Conservation (phyloP, 2,797 vertebrate genomes). For the Rhinatrema bivittatum region DNA sequence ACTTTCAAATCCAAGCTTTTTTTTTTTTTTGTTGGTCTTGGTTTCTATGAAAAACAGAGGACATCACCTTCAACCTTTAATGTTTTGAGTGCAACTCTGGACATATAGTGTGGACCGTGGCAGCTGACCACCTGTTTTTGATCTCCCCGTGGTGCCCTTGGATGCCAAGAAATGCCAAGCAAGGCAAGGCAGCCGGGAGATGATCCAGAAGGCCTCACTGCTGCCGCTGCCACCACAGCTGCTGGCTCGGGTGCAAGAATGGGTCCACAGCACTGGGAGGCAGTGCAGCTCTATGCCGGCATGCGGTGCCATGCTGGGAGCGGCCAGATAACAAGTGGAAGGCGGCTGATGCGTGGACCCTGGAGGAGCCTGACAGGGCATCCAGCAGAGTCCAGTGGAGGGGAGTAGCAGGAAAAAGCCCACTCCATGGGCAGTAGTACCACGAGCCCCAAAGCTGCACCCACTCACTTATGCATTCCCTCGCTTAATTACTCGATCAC, state of each 20-base stretch:
- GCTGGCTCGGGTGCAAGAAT: not conserved
- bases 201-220: too few species aligned
- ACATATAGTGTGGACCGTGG: not conserved
- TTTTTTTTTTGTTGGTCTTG: too few species aligned
- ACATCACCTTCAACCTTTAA: too few species aligned
- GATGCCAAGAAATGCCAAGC: not conserved
- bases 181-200: not conserved
- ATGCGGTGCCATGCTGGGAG: not conserved
- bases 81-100: too few species aligned
- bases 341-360: not conserved
- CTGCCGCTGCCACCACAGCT: too few species aligned
- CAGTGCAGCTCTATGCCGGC: too few species aligned
- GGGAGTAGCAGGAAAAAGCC: slow-evolving; percentile 64
- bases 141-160: too few species aligned
- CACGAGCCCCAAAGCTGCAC: not conserved
- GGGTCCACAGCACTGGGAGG: not conserved
- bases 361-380: not conserved
- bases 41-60: too few species aligned
- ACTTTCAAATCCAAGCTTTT: too few species aligned
- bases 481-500: too few species aligned
- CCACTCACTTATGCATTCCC: not conserved
- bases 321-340: not conserved
- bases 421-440: slow-evolving; percentile 63
- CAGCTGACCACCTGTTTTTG: not conserved
- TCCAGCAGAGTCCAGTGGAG: slow-evolving; percentile 46